Evolutionary conservation across 2,113 vertebrate genomes (phyloP), one percentile per base, ranked within the genome.

Genomic region (Misgurnus mizolepis): DNA sequence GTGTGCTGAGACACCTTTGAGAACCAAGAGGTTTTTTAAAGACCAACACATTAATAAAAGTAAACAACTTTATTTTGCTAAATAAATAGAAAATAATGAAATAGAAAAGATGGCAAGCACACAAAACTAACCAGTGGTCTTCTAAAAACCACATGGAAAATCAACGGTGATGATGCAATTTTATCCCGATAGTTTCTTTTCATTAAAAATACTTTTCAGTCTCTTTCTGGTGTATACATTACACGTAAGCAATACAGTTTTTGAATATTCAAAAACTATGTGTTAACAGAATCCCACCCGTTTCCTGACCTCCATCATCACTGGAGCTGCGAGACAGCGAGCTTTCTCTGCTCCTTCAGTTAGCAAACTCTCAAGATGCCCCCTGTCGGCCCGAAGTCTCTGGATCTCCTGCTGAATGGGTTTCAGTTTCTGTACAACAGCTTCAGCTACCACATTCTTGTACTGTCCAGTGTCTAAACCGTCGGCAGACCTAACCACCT

Each of bases 401-500:
- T 92, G 83, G 53, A 98, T 92, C 85, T 98, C 95, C 27, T 82
- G 87, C 58, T 93, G 90, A 85, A 99, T 94, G 10, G 97, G 98
- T 4, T 91, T 88, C 77, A 99, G 88, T 83, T 94, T 95, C 76
- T 95, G 89, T 67, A 97, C 90, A 56, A 99, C 94, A 0, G 94
- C 92, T 5, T 99, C 96, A 0, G 95, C 92, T 17, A 99, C 97
- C 5, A 95, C n/a, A 64, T 83, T 78, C 89, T 99, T 99, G 78
- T 98, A 99, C 6, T 8, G 93, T 0, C 92, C 95, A 0, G 98
- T 99, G 89, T 99, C 93, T 0, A 97, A 8, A 0, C 95, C 95
- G 0, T 56, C 1, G 1, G 94, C 93, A 7, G 85, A 88, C 0
- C 55, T 75, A 43, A 98, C 84, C 12, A 95, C 94, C 12, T 96